Conservation (phyloP, 2,797 vertebrate species). For the Manis javanica region DNA sequence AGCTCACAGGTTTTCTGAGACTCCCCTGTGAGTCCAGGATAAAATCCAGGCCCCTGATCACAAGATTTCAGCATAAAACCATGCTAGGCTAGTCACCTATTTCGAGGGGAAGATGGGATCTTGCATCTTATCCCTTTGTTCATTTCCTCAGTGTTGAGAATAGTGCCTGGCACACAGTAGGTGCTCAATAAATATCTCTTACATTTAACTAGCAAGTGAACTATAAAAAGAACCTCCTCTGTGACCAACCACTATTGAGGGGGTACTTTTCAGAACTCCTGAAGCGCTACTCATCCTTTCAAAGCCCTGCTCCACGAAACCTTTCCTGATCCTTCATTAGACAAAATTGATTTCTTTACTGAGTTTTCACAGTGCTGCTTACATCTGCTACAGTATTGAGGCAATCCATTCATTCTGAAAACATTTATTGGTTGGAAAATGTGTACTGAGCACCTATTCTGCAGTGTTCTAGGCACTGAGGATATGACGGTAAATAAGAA, state of each 20-base stretch:
- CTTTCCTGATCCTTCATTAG: not conserved
- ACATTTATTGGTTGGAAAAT: not conserved
- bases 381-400: not conserved
- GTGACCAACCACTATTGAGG: not conserved
- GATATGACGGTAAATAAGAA: not conserved
- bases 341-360: not conserved
- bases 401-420: not conserved
- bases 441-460: not conserved
- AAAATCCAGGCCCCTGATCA: constrained; percentile 11
- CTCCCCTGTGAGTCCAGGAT: not conserved
- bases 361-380: not conserved
- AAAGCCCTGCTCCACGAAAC: not conserved
- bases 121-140: not conserved
- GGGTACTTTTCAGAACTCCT: not conserved
- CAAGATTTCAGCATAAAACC: constrained; percentile 38
- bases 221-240: not conserved
- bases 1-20: not conserved
- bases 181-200: not conserved
- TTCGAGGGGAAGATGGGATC: not conserved
- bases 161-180: not conserved
- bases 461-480: not conserved
- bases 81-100: not conserved
- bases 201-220: not conserved
- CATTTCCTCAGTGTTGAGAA: constrained; percentile 20
- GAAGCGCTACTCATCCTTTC: not conserved